A percentile compares a stretch with the other conserved stretches of the same genome.
Evolutionary conservation across 64 coral and sea anemone genomes (phyloP).

Genomic region (Montipora sp.): DNA sequence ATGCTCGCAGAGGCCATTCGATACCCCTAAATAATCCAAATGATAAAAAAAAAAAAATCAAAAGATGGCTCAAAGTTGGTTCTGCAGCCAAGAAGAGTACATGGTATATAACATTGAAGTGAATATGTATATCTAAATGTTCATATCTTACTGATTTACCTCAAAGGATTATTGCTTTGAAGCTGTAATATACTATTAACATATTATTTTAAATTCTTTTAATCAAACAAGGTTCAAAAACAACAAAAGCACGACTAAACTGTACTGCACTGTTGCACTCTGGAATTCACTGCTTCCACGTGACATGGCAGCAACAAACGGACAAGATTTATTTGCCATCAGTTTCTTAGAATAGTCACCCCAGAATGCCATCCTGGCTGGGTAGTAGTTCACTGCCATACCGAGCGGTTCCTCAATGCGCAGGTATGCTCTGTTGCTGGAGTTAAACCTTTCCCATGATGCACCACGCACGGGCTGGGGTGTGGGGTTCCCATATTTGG

Average conservation of each 20-base stretch:
- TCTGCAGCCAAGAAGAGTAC: no score
- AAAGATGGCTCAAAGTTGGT: no score
- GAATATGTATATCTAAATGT: no score
- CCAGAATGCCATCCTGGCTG: conserved; percentile 65
- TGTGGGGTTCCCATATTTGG: conserved; percentile 72
- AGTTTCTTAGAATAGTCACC: conserved; percentile 69
- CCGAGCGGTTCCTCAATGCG: conserved; percentile 37
- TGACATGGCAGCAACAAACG: neutral
- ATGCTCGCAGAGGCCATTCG: no score
- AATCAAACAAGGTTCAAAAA: neutral
- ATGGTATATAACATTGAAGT: no score
- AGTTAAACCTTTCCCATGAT: conserved; percentile 51
- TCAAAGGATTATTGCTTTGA: no score
- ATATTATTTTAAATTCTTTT: neutral
- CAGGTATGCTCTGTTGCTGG: conserved; percentile 21
- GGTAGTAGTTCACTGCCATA: conserved; percentile 38
- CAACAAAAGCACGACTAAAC: neutral
- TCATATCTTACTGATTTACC: no score
- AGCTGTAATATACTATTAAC: neutral
- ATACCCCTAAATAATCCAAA: no score
- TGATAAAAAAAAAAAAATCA: no score
- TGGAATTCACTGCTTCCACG: neutral
- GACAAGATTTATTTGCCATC: neutral
- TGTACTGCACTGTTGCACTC: no score
- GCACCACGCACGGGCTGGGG: neutral